Evolutionary conservation across 2,797 vertebrate species (phyloP).

Genomic region (Scarus forsteni): DNA sequence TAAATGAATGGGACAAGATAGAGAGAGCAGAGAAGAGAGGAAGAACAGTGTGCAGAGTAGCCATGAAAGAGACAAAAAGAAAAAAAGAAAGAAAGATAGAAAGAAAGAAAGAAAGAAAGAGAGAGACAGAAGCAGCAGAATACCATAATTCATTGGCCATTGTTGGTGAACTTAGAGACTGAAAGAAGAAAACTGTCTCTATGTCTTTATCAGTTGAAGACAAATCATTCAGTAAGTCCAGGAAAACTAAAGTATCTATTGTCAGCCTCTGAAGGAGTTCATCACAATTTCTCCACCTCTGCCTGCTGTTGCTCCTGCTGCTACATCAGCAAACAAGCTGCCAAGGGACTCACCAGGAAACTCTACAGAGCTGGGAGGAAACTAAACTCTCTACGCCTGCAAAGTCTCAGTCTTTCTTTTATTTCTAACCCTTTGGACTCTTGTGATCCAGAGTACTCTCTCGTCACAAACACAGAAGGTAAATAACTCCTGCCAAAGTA

Average conservation of each 20-base stretch:
- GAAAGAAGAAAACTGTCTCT: background rate
- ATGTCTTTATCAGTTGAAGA: background rate
- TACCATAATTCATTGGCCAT: background rate
- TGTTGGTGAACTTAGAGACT: background rate
- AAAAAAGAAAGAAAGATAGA: slow-evolving; percentile 7
- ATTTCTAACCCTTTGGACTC: background rate
- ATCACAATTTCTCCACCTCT: background rate
- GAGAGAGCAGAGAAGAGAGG: slow-evolving; percentile 55
- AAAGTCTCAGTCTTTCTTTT: background rate
- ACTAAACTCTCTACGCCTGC: background rate
- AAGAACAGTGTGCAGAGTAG: slow-evolving; percentile 51
- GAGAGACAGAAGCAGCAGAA: background rate
- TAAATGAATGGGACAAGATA: slow-evolving; percentile 83
- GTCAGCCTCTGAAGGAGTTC: background rate
- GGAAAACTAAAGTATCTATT: background rate
- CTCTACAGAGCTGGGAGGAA: background rate
- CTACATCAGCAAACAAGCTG: background rate
- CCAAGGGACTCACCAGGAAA: background rate
- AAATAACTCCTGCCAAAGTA: no score
- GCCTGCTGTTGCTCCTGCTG: background rate
- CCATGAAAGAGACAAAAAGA: slow-evolving; percentile 48
- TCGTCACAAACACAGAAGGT: background rate
- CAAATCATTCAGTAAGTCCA: background rate
- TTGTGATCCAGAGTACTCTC: background rate
- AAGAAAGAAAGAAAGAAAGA: background rate